Conservation (phyloP, 2,113 vertebrate genomes). For the Caranx melampygus region DNA sequence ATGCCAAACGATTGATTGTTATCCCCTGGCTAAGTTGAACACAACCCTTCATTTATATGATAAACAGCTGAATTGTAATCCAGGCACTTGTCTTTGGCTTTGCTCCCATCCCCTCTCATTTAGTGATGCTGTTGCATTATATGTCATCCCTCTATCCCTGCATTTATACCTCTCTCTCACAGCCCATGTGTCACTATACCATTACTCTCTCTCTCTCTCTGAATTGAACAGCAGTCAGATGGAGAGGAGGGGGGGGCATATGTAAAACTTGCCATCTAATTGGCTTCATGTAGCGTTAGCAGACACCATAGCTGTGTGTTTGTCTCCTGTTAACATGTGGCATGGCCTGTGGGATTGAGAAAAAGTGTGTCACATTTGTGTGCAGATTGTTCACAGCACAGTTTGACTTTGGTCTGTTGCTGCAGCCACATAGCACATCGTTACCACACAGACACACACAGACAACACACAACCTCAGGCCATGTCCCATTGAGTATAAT, state of each 20-base stretch:
- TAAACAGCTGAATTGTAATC: conserved; percentile 68
- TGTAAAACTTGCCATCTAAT: conserved; percentile 45
- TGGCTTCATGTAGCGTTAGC: conserved; percentile 32
- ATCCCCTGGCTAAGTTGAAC: conserved; percentile 54
- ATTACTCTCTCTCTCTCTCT: neutral
- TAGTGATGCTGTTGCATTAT: conserved; percentile 24
- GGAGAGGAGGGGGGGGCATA: neutral
- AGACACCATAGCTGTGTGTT: conserved; percentile 34
- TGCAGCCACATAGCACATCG: neutral
- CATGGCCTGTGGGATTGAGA: conserved; percentile 20
- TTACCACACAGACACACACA: neutral
- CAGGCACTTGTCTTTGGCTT: conserved; percentile 54
- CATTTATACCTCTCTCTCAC: conserved; percentile 7
- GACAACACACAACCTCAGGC: neutral
- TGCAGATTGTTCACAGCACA: conserved; percentile 12
- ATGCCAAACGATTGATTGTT: conserved; percentile 57
- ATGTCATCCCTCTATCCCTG: conserved; percentile 2
- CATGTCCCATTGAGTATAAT: conserved; percentile 22
- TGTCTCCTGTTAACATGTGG: conserved; percentile 27
- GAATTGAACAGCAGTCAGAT: conserved; percentile 11
- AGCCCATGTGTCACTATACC: neutral
- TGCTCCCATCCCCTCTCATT: conserved; percentile 44
- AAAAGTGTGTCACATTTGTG: neutral
- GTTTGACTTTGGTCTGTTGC: neutral
- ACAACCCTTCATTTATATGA: conserved; percentile 71